Percentiles rank a stretch among this genome's conserved stretches.
phyloP scores from a whole-genome alignment of 1,140 invertebrate species.

The Parapsyche elsis region DNA sequence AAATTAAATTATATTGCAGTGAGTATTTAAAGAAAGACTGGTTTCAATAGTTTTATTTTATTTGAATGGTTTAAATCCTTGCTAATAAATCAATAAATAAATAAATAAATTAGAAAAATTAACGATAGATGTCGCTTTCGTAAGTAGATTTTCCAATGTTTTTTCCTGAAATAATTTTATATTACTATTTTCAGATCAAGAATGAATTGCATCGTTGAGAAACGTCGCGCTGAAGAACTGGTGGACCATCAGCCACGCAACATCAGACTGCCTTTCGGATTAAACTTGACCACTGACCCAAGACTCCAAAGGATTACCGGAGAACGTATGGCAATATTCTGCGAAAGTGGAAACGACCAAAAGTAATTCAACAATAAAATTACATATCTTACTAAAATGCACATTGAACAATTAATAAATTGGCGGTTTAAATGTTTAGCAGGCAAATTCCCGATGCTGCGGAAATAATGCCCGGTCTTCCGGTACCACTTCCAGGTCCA shows the following conservation, averaged over 20 bases:
- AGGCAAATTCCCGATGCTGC: slow-evolving; percentile 50
- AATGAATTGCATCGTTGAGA: slow-evolving; percentile 90
- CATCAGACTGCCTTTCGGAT: slow-evolving; percentile 73
- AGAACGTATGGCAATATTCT: slow-evolving; percentile 87
- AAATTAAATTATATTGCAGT: too few relatives aligned
- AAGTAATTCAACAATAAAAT: slow-evolving; percentile 67
- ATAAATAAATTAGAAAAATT: neutral
- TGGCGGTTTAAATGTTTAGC: slow-evolving; percentile 47
- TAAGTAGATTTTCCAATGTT: neutral
- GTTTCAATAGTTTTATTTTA: too few relatives aligned
- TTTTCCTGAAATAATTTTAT: neutral
- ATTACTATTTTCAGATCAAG: slow-evolving; percentile 66
- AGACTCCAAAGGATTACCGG: slow-evolving; percentile 79
- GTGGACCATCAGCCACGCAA: slow-evolving; percentile 79
- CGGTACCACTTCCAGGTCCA: slow-evolving; percentile 49
- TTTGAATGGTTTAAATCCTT: neutral
- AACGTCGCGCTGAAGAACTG: slow-evolving; percentile 82
- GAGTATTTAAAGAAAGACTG: too few relatives aligned
- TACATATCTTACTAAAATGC: too few relatives aligned
- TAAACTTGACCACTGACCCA: slow-evolving; percentile 79
- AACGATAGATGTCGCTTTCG: slow-evolving; percentile 3
- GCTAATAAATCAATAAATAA: too few relatives aligned
- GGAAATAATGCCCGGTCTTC: slow-evolving; percentile 50
- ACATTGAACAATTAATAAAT: too few relatives aligned
- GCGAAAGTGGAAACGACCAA: slow-evolving; percentile 80